Percentiles rank a stretch among this genome's conserved stretches.
Evolutionary conservation across 2,797 vertebrate genomes (phyloP).

Genomic region (Megaceryle alcyon): DNA sequence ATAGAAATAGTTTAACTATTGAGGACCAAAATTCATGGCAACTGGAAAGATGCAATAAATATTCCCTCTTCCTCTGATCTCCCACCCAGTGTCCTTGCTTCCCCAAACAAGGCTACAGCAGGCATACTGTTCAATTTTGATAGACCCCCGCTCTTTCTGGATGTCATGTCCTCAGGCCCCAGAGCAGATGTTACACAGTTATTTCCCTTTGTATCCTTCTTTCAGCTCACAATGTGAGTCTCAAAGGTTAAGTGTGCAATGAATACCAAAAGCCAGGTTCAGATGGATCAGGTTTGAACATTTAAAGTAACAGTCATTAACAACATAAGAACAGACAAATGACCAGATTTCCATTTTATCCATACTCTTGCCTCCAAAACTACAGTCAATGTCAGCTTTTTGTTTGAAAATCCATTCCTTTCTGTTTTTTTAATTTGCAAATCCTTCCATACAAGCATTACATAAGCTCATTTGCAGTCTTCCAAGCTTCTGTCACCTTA

Average conservation of each 20-base stretch:
- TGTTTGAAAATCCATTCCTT: not conserved
- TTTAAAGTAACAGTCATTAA: not conserved
- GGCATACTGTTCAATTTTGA: not conserved
- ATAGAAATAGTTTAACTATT: not conserved
- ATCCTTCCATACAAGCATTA: not conserved
- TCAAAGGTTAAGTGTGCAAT: not conserved
- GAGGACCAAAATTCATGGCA: not conserved
- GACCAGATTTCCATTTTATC: not conserved
- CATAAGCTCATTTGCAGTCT: not conserved
- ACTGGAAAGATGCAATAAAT: rapidly evolving
- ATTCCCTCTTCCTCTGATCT: not conserved
- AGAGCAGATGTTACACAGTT: not conserved
- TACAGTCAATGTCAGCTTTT: not conserved
- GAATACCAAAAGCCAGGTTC: not conserved
- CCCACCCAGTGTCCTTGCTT: not conserved
- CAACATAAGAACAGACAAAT: not conserved
- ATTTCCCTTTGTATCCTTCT: not conserved
- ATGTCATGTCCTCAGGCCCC: not conserved
- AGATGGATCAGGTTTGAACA: not conserved
- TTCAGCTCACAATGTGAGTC: rapidly evolving
- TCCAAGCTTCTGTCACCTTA: not conserved
- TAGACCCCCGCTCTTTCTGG: not conserved
- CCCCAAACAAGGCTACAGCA: not conserved
- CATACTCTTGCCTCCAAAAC: not conserved
- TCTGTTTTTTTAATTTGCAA: not conserved